These are phyloP conservation scores for Zonitis immaculata DNA, from an alignment of 2,888 invertebrate species.

Conservation along the genomic window DNA sequence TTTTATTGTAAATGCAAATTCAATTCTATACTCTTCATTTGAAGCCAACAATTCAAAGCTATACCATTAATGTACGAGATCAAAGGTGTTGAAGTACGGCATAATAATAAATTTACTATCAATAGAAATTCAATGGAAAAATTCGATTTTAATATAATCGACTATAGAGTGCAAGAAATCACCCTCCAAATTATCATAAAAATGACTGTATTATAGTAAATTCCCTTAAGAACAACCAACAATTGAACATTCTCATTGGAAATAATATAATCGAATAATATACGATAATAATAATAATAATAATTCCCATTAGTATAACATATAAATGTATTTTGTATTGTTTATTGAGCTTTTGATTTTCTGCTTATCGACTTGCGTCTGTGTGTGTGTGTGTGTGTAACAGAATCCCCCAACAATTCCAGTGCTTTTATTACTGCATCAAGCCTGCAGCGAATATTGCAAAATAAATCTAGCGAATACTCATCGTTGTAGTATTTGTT, in stretches of 20 bases:
- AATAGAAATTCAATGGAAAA: no score
- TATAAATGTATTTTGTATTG: not conserved
- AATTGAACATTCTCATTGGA: not conserved
- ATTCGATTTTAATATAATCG: no score
- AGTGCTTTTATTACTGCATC: not conserved
- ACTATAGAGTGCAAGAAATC: no score
- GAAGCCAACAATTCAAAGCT: not conserved
- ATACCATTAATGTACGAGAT: not conserved
- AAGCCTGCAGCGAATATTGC: not conserved
- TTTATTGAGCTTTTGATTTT: not conserved
- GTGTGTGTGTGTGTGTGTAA: not conserved
- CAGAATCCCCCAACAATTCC: not conserved
- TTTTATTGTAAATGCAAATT: not conserved
- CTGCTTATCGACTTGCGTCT: no score
- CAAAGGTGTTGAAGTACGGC: constrained; percentile 2
- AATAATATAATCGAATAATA: not conserved
- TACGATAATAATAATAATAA: not conserved
- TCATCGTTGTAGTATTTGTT: not conserved
- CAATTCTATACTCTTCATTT: not conserved
- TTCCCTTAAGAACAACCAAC: not conserved
- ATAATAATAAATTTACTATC: no score
- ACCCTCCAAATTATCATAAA: not conserved
- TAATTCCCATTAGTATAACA: not conserved
- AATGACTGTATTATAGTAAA: not conserved
- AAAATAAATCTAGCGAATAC: not conserved